Evolutionary conservation across 2,888 invertebrate species (phyloP).

Genomic region (Choreutis nemorana): DNA sequence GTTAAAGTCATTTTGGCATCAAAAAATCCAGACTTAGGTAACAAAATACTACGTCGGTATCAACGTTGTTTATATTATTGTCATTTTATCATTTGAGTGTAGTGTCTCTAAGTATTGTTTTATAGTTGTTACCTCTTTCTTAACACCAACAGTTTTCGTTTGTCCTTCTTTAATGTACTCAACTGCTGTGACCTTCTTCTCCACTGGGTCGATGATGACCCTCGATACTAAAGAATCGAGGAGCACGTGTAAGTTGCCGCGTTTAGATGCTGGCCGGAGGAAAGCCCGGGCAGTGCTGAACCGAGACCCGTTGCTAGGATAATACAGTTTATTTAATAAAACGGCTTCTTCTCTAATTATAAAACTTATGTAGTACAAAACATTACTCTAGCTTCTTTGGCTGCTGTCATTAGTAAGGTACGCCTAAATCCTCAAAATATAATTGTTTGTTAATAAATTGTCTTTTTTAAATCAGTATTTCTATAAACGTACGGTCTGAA

Average conservation of each 20-base stretch:
- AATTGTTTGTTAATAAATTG: no score
- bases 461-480: no score
- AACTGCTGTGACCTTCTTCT: constrained; percentile 65
- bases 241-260: constrained; percentile 68
- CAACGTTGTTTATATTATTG: no score
- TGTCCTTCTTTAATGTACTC: constrained; percentile 65
- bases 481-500: no score
- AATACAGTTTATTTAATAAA: neutral
- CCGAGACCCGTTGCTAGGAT: constrained; percentile 65
- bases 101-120: no score
- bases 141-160: constrained; percentile 48
- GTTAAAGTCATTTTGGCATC: no score
- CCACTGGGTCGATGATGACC: constrained; percentile 53
- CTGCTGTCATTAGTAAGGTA: no score
- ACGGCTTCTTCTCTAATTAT: neutral
- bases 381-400: no score
- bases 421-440: no score
- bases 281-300: constrained; percentile 69
- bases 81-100: no score
- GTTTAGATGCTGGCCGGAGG: constrained; percentile 64
- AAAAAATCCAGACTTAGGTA: no score
- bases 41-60: no score
- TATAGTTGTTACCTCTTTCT: constrained; percentile 50
- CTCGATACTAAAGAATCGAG: constrained; percentile 69
- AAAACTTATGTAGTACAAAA: neutral